Evolutionary conservation across 2,797 vertebrate species (phyloP).

Genomic region (Telmatherina bonti): DNA sequence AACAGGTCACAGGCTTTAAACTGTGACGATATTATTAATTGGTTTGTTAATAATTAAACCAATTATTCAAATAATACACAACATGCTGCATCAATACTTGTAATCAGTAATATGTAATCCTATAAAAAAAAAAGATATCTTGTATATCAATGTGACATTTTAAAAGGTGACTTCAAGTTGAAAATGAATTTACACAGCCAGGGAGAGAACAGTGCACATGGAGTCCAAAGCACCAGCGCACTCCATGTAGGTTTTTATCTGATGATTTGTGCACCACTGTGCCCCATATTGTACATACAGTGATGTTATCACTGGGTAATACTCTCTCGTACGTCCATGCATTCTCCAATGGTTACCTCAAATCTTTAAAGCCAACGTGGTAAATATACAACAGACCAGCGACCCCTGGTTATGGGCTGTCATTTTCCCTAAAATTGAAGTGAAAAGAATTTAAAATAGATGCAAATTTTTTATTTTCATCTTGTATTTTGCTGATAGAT

Average conservation of each 20-base stretch:
- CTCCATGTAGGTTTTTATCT: slow-evolving; percentile 14
- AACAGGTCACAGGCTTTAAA: slow-evolving; percentile 6
- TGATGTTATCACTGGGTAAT: neutral
- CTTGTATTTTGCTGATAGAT: neutral
- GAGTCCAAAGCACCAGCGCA: slow-evolving; percentile 15
- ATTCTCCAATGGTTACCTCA: neutral
- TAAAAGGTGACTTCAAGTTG: slow-evolving; percentile 69
- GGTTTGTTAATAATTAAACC: too few species aligned
- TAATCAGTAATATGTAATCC: slow-evolving; percentile 1
- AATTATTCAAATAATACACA: slow-evolving; percentile 16
- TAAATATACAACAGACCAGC: neutral
- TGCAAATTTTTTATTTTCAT: neutral
- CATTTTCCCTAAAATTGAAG: neutral
- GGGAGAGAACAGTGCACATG: slow-evolving; percentile 6
- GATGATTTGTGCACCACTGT: neutral
- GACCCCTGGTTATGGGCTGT: neutral
- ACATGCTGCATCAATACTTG: slow-evolving; percentile 22
- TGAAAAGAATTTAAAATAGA: neutral
- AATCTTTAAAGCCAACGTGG: neutral
- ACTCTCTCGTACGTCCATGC: neutral
- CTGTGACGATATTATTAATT: too few species aligned
- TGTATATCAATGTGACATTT: slow-evolving; percentile 58
- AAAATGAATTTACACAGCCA: slow-evolving; percentile 50
- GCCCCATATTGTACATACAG: neutral
- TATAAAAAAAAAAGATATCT: slow-evolving; percentile 51